A percentile compares a stretch with the other conserved stretches of the same genome.
Conservation (phyloP, 2,888 invertebrate genomes). For the Gasteruption jaculator region DNA sequence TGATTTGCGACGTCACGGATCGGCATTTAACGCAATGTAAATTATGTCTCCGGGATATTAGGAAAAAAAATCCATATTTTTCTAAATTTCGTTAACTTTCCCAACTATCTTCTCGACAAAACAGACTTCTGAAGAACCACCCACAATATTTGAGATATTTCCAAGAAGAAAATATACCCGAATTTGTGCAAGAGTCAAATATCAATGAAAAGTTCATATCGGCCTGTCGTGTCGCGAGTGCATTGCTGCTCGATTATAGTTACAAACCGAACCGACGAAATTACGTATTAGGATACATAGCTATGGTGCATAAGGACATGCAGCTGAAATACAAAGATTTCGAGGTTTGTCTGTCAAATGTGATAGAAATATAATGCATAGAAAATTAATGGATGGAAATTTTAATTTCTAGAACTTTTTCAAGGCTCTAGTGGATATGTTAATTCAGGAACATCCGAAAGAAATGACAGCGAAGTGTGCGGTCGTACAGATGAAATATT, state of each 20-base stretch:
- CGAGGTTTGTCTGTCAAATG: conserved; percentile 17
- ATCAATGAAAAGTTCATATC: conserved; percentile 19
- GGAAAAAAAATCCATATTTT: no score
- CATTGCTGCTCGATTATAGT: conserved; percentile 21
- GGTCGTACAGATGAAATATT: conserved; percentile 16
- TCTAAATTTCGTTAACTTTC: neutral
- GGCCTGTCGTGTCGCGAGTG: conserved; percentile 16
- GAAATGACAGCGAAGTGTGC: conserved; percentile 20
- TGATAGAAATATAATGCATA: no score
- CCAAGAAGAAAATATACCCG: conserved; percentile 18
- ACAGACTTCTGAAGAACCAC: conserved; percentile 22
- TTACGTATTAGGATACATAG: conserved; percentile 22
- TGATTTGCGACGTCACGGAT: conserved; percentile 18
- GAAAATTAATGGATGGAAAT: neutral
- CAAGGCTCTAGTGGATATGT: conserved; percentile 21
- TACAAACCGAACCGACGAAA: conserved; percentile 18
- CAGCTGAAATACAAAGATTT: conserved; percentile 17
- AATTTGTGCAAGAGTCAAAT: conserved; percentile 19
- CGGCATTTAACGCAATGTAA: conserved; percentile 19
- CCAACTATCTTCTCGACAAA: neutral
- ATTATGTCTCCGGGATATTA: neutral
- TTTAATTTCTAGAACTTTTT: conserved; percentile 20
- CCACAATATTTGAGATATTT: conserved; percentile 23
- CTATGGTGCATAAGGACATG: conserved; percentile 26
- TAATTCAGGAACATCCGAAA: conserved; percentile 15